Evolutionary conservation across 2,888 invertebrate species (phyloP).

Genomic region (Drosophila mimetica): DNA sequence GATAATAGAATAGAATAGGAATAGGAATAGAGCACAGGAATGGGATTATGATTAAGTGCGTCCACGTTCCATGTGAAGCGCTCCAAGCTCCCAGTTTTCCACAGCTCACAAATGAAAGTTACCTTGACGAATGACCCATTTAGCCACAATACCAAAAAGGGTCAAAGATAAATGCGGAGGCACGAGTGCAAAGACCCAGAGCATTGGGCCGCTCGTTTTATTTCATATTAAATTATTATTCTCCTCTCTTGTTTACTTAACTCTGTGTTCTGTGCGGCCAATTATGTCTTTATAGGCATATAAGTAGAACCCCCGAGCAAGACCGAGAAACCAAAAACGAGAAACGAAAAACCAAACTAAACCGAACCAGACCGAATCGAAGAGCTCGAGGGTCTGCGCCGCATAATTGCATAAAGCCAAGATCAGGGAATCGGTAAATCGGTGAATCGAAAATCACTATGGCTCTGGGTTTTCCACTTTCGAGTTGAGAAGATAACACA

Average conservation of each 20-base stretch:
- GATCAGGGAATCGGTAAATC: constrained; percentile 21
- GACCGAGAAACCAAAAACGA: background rate
- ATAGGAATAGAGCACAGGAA: constrained; percentile 14
- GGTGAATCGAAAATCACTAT: constrained; percentile 24
- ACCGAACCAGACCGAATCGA: constrained; percentile 24
- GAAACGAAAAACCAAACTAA: constrained; percentile 11
- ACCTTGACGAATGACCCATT: constrained; percentile 83
- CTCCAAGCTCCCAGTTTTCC: constrained; percentile 56
- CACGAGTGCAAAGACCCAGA: constrained; percentile 38
- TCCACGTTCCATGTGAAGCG: constrained; percentile 57
- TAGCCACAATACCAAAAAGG: constrained; percentile 76
- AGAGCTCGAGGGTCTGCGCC: constrained; percentile 5
- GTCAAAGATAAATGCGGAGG: constrained; percentile 68
- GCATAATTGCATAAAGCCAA: constrained; percentile 26
- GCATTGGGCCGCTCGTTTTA: constrained; percentile 30
- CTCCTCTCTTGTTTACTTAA: constrained; percentile 32
- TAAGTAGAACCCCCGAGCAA: constrained; percentile 30
- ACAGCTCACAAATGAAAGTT: constrained; percentile 81
- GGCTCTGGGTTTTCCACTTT: constrained; percentile 28
- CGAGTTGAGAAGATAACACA: constrained; percentile 18
- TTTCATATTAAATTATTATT: constrained; percentile 68
- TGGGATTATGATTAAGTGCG: constrained; percentile 77
- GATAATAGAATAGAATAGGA: constrained; percentile 36
- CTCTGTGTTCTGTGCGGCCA: constrained; percentile 26
- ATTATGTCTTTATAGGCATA: constrained; percentile 50